Conservation (phyloP, 2,888 invertebrate species). For the Cheilosia impressa region DNA sequence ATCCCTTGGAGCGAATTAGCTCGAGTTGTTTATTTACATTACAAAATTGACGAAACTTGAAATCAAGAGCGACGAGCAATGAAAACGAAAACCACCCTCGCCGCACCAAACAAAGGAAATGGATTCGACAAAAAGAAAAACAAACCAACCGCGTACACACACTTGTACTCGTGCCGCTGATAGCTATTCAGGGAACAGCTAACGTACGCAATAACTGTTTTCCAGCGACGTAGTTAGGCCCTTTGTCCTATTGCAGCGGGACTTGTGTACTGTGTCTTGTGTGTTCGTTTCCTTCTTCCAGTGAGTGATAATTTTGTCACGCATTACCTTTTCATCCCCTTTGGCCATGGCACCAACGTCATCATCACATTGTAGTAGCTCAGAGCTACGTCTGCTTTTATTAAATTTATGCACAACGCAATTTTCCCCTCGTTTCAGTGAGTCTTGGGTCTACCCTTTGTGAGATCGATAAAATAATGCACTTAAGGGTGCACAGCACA, state of each 20-base stretch:
- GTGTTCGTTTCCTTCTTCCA: slow-evolving; percentile 16
- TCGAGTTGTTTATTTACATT: slow-evolving; percentile 58
- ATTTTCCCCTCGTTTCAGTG: slow-evolving; percentile 54
- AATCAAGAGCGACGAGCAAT: slow-evolving; percentile 21
- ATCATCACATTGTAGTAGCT: slow-evolving; percentile 15
- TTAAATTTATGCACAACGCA: slow-evolving; percentile 63
- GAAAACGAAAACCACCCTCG: slow-evolving; percentile 41
- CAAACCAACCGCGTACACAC: slow-evolving; percentile 13
- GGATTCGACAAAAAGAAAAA: slow-evolving; percentile 29
- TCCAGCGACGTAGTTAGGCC: slow-evolving; percentile 52
- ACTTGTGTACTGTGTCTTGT: slow-evolving; percentile 8
- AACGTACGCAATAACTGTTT: slow-evolving; percentile 48
- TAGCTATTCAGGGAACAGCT: slow-evolving; percentile 28
- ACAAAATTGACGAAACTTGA: slow-evolving; percentile 46
- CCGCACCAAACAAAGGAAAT: slow-evolving; percentile 17
- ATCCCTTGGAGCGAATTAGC: slow-evolving; percentile 54
- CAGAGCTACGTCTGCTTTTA: slow-evolving; percentile 9
- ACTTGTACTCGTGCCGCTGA: slow-evolving; percentile 2
- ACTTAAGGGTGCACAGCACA: slow-evolving; percentile 56
- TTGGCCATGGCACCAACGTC: slow-evolving; percentile 19
- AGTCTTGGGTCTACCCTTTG: slow-evolving; percentile 43
- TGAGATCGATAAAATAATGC: slow-evolving; percentile 71
- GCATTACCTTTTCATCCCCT: slow-evolving; percentile 62
- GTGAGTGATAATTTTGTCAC: slow-evolving; percentile 70
- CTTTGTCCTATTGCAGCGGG: slow-evolving; percentile 44